phyloP scores from a whole-genome alignment of 2,797 vertebrate genomes.

The Petrocephalus sullivani region DNA sequence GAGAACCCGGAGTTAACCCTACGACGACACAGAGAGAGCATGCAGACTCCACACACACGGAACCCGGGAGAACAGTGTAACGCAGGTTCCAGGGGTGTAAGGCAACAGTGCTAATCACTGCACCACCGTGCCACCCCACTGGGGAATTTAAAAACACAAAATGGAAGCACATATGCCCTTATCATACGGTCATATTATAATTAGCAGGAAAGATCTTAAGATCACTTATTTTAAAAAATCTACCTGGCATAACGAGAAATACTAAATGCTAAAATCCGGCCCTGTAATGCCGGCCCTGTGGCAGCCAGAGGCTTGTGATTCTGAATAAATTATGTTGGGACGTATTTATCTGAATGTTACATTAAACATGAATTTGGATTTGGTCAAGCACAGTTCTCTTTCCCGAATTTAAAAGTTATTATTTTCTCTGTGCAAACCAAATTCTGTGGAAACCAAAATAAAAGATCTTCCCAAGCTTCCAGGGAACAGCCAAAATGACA shows the following conservation, averaged over 20 bases:
- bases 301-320: background rate
- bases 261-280: background rate
- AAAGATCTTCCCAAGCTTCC: background rate
- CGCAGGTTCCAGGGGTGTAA: too few relatives aligned
- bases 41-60: too few relatives aligned
- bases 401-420: background rate
- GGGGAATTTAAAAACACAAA: background rate
- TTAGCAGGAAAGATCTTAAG: background rate
- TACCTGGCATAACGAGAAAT: background rate
- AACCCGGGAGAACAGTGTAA: too few relatives aligned
- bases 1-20: too few relatives aligned
- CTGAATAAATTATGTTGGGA: background rate
- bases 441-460: background rate
- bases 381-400: background rate
- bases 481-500: background rate
- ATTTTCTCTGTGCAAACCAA: background rate
- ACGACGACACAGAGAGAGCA: too few relatives aligned
- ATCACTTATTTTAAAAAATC: background rate
- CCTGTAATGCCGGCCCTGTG: too few relatives aligned
- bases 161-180: background rate
- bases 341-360: background rate
- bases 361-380: background rate
- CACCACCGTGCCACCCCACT: background rate
- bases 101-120: too few relatives aligned
- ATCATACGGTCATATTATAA: background rate